Evolutionary conservation across 92 coral and sea anemone species (phyloP).

Genomic region (Hydrozoanthus gracilis): DNA sequence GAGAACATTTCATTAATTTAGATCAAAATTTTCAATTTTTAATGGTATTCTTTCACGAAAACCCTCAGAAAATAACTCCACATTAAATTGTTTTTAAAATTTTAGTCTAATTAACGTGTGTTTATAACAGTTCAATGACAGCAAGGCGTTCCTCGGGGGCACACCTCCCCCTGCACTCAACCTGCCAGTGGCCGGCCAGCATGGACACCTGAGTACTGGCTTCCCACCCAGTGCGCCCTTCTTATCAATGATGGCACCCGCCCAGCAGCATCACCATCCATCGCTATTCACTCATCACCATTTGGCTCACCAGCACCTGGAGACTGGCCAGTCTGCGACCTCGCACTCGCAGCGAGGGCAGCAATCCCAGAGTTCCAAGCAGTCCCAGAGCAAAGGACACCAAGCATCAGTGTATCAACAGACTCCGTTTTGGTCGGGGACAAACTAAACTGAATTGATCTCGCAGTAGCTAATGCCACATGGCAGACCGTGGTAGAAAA

Average conservation of each 20-base stretch:
- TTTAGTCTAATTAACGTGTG: not conserved
- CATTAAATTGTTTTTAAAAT: not conserved
- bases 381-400: conserved; percentile 88
- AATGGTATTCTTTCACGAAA: too few relatives aligned
- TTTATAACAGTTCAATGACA: conserved; percentile 70
- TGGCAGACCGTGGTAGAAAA: conserved; percentile 4
- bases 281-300: conserved; percentile 84
- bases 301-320: conserved; percentile 82
- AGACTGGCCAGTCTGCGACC: conserved; percentile 71
- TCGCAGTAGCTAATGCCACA: conserved; percentile 6
- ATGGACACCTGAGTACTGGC: conserved; percentile 78
- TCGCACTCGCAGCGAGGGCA: conserved; percentile 84
- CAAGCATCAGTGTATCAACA: conserved; percentile 76
- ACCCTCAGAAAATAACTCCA: too few relatives aligned
- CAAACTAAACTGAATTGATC: conserved; percentile 49
- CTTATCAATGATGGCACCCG: conserved; percentile 79
- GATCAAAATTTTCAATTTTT: too few relatives aligned
- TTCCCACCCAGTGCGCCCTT: conserved; percentile 79
- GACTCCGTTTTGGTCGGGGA: conserved; percentile 84
- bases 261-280: conserved; percentile 87
- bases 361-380: conserved; percentile 72
- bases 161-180: conserved; percentile 90
- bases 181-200: conserved; percentile 85
- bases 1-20: too few relatives aligned
- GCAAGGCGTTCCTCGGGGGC: conserved; percentile 86